Conservation (phyloP, 1,140 invertebrate genomes). For the Papilio glaucus region DNA sequence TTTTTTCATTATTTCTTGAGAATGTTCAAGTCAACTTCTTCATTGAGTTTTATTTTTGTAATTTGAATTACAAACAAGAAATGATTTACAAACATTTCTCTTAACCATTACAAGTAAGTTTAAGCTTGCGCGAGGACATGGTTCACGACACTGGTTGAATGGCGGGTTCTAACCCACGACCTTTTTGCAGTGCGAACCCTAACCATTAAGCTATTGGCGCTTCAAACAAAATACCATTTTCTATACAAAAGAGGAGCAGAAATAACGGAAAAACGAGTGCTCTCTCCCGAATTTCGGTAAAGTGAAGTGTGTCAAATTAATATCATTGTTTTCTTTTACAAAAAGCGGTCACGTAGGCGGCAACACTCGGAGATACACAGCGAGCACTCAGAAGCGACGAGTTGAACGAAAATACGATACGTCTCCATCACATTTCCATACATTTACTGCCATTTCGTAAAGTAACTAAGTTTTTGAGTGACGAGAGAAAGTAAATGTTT, state of each 20-base stretch:
- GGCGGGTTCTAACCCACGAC: no score
- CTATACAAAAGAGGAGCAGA: background rate
- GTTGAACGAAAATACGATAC: constrained; percentile 64
- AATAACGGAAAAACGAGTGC: background rate
- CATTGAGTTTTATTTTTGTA: no score
- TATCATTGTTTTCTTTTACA: constrained; percentile 66
- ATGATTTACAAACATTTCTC: no score
- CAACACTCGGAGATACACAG: constrained; percentile 42
- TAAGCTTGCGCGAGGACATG: no score
- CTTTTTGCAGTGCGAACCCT: no score
- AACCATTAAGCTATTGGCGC: no score
- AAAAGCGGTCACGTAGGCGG: constrained; percentile 65
- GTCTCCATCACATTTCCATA: constrained; percentile 74
- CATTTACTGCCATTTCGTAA: constrained; percentile 63
- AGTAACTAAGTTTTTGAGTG: constrained; percentile 34
- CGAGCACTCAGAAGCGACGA: constrained; percentile 58
- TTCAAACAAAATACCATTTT: no score
- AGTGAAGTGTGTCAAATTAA: constrained; percentile 63
- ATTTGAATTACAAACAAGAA: no score
- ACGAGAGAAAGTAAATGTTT: background rate
- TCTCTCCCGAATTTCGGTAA: constrained; percentile 54
- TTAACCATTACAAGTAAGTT: no score
- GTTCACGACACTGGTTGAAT: no score
- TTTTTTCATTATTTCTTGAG: no score
- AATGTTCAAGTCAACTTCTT: no score